Evolutionary conservation across 2,888 invertebrate genomes (phyloP), one percentile per base, ranked within the genome.

Genomic region (Torymus auratus): DNA sequence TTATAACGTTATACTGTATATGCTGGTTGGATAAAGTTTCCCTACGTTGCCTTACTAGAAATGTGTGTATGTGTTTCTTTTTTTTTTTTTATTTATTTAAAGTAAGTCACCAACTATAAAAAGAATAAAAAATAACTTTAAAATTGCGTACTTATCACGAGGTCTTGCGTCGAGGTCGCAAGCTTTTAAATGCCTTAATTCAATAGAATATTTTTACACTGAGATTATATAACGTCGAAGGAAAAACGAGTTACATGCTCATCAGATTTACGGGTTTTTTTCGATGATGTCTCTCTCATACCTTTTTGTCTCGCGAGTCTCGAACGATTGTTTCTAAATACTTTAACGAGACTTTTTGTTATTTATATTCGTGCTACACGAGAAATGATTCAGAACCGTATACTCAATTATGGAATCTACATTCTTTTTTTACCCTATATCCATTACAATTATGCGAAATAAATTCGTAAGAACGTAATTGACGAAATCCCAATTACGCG

Each of bases 111-210:
- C 60, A 70, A 75, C 62, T 80, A 71, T 80, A 75, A 67, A 76
- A 80, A 76, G 61, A 56, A 72, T 76, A 72, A 71, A 79, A 80
- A 76, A 80, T 76, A 80, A 76, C 55, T 67, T 67, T 80, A 56
- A 71, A 80, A 76, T 76, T 76, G 67, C 80, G 72, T 67, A 60
- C 61, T 71, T 78, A 78, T 78, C 65, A 71, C 71, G 60, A 79
- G 20, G 14, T 79, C 56, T 79, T 69, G 69, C 52, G 52, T 56
- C 14, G 14, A 1, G 41, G 56, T 14, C 69, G 62, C 55, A 79
- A 79, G 61, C 41, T 41, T 41, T 52, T 74, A 79, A 79, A 74
- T 74, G 62, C 74, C 23, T 64, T 74, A 60, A 72, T 73, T 79
- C 62, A 58, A 55, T 73, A 62, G 62, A 78, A 41, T 70, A 64